Evolutionary conservation across 1,140 invertebrate species (phyloP).

Genomic region (Steinernema khuongi): DNA sequence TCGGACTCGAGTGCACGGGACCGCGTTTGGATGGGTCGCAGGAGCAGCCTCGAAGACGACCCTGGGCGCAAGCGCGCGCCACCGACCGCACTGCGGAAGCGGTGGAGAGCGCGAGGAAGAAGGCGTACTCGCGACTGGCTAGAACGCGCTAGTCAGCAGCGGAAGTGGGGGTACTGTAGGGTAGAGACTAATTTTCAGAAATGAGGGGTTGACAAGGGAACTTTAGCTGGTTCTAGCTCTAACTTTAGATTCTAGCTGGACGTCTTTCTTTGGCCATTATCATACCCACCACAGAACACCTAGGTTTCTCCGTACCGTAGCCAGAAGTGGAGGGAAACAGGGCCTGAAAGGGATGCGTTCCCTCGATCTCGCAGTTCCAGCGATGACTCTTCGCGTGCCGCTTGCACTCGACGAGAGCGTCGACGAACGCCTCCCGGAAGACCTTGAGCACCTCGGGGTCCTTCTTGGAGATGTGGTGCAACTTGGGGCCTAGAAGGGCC

Average conservation of each 20-base stretch:
- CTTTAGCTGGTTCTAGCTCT: no score
- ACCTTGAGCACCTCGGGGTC: not conserved
- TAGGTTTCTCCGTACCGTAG: no score
- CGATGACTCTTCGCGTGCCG: not conserved
- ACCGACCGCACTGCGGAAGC: not conserved
- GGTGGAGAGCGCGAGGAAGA: not conserved
- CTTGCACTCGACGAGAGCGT: not conserved
- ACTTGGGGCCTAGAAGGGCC: not conserved
- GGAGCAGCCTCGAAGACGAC: constrained; percentile 1
- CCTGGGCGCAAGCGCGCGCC: not conserved
- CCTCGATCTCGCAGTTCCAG: not conserved
- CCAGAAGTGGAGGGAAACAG: not conserved
- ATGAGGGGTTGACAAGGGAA: no score
- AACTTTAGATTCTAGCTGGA: no score
- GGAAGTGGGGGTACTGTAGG: not conserved
- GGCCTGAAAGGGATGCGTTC: constrained; percentile 1
- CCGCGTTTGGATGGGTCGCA: not conserved
- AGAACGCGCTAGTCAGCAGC: not conserved
- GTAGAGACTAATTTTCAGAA: not conserved
- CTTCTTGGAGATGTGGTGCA: not conserved
- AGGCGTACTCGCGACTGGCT: constrained; percentile 2
- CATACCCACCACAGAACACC: no score
- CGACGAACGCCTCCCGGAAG: not conserved
- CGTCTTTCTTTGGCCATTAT: no score
- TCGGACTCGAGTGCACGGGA: not conserved